Evolutionary conservation across 2,888 invertebrate genomes (phyloP).

Genomic region (Melinaea menophilus): DNA sequence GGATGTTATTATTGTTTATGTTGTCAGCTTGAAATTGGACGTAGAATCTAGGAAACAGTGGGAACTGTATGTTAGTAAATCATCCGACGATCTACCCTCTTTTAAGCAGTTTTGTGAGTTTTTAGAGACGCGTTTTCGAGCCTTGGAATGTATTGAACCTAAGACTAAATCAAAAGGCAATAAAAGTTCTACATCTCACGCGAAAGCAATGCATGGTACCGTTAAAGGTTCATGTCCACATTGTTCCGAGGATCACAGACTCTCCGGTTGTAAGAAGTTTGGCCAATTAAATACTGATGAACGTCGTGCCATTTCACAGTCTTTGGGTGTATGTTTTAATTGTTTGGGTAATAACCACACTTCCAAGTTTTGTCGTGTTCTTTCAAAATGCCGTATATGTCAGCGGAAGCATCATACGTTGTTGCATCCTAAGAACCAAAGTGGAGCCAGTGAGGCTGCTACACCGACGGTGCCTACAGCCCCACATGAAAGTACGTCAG

Average conservation of each 20-base stretch:
- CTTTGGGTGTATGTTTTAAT: slow-evolving; percentile 7
- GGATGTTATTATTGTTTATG: slow-evolving; percentile 24
- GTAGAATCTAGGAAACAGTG: slow-evolving; percentile 21
- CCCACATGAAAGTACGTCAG: too few relatives aligned
- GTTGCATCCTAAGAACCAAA: slow-evolving; percentile 5
- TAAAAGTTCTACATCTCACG: too few relatives aligned
- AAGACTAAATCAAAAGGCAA: neutral
- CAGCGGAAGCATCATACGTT: slow-evolving; percentile 9
- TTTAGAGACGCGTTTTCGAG: slow-evolving; percentile 20
- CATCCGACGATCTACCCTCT: slow-evolving; percentile 14
- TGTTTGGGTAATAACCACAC: slow-evolving; percentile 8
- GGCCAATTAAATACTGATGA: neutral
- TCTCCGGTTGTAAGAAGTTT: slow-evolving; percentile 4
- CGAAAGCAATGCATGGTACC: neutral
- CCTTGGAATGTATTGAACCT: slow-evolving; percentile 18
- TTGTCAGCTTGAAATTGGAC: slow-evolving; percentile 26
- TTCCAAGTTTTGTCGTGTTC: slow-evolving; percentile 6
- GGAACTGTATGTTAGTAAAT: slow-evolving; percentile 14
- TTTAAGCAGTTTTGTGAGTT: slow-evolving; percentile 14
- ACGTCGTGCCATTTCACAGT: too few relatives aligned
- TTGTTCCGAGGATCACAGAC: slow-evolving; percentile 3
- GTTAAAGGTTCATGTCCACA: neutral
- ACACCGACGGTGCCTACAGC: too few relatives aligned
- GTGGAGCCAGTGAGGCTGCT: too few relatives aligned
- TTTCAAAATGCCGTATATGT: slow-evolving; percentile 4